Conservation (phyloP, 2,888 invertebrate genomes). For the Zygothrica quintamaculata region DNA sequence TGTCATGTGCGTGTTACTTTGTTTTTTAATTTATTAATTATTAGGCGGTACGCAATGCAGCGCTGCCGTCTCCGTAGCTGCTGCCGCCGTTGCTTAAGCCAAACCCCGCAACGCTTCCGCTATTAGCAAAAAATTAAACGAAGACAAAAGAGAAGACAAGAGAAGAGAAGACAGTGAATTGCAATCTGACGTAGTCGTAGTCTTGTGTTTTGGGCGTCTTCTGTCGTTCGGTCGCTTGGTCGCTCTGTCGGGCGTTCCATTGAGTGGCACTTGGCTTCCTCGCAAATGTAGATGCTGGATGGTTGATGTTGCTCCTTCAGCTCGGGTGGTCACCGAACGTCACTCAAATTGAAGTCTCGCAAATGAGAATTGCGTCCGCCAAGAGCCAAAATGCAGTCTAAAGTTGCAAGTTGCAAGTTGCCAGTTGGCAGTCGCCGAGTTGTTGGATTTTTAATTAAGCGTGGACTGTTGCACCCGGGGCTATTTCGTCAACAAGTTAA, state of each 20-base stretch:
- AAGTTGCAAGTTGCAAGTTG: slow-evolving; percentile 3
- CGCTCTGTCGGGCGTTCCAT: slow-evolving; percentile 31
- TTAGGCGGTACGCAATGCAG: slow-evolving; percentile 58
- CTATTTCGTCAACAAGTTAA: slow-evolving; percentile 27
- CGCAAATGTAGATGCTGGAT: slow-evolving; percentile 34
- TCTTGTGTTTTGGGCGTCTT: slow-evolving; percentile 29
- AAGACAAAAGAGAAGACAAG: no score
- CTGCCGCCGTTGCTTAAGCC: background rate
- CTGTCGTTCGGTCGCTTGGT: no score
- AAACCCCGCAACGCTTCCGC: slow-evolving; percentile 66
- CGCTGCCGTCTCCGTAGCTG: slow-evolving; percentile 14
- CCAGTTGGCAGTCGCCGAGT: slow-evolving; percentile 38
- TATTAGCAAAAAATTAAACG: slow-evolving; percentile 69
- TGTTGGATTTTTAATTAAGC: slow-evolving; percentile 79
- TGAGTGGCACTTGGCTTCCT: slow-evolving; percentile 73
- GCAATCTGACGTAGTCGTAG: background rate
- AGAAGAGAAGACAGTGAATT: background rate
- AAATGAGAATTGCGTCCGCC: slow-evolving; percentile 68
- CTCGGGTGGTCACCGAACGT: slow-evolving; percentile 76
- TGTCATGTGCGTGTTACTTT: slow-evolving; percentile 72
- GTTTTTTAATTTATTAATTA: slow-evolving; percentile 78
- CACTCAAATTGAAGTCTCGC: slow-evolving; percentile 77
- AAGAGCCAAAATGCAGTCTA: background rate
- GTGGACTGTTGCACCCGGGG: slow-evolving; percentile 60
- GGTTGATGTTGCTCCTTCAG: slow-evolving; percentile 21